Base-by-base conservation (phyloP, 2,888 invertebrate genomes). In the Resseliella maxima region DNA sequence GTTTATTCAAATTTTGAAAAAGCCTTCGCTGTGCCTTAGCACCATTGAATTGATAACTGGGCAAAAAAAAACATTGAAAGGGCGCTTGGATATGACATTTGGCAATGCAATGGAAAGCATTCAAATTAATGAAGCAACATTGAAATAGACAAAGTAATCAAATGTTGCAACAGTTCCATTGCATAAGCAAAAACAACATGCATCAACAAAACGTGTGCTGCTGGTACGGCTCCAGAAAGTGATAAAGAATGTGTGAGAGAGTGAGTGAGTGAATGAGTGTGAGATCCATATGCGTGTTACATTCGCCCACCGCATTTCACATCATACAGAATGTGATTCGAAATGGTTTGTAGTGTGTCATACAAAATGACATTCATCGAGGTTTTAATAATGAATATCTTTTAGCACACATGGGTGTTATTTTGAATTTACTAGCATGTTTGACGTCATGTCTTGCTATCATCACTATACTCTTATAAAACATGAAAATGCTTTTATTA, bases 381-480 rank as follows among this genome's bases (percentile, higher is more conserved):
- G 41, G 38, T 83, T 83, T 83, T 41, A 83, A 83, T 83, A 83
- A 83, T 83, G 41, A 83, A 83, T 83, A 83, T 83, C 83, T 83
- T 83, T 83, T 83, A 35, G 38, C 83, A 83, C 83, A 83, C 83
- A 83, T 83, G 83, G 83, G 83, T 83, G 83, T 83, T 83, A 83
- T 72, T 81, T 83, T 38, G 24, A 38, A 41, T 83, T 38, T 83
- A 83, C 38, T 83, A 83, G n/a, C 38, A 83, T 83, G 83, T 83
- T 83, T 83, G 83, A 41, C 41, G 83, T 83, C 38, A 83, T 83
- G 41, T 83, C 83, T 38, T 83, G 83, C 83, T 83, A 83, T 83
- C 83, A 83, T 83, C 83, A 83, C 41, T 83, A 83, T 83, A 83
- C 72, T 83, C 36, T 12, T 38, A 83, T 83, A 41, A 83, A 83